Percentiles rank a stretch among this genome's conserved stretches.
These are phyloP conservation scores for Solea senegalensis DNA, from an alignment of 2,113 vertebrate species.

Conservation along the genomic window DNA sequence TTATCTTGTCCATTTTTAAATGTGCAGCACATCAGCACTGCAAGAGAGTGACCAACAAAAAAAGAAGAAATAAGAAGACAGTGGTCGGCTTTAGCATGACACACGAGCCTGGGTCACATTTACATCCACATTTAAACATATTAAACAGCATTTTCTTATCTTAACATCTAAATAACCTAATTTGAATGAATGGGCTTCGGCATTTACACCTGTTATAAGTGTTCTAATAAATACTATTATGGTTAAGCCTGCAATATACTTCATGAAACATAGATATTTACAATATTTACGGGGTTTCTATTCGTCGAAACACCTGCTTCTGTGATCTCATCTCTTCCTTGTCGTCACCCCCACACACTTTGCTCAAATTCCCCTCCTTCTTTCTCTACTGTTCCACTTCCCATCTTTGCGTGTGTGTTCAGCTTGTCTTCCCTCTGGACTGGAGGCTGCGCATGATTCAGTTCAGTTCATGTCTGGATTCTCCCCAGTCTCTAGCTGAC, in stretches of 20 bases:
- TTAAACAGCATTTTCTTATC: too few relatives aligned
- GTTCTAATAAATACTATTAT: background rate
- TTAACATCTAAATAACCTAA: background rate
- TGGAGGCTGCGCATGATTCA: conserved; percentile 35
- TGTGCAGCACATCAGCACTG: conserved; percentile 5
- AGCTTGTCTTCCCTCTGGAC: conserved; percentile 27
- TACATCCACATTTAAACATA: too few relatives aligned
- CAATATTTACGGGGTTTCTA: too few relatives aligned
- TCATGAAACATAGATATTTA: too few relatives aligned
- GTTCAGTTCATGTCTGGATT: conserved; percentile 40
- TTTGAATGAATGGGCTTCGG: background rate
- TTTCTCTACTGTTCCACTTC: conserved; percentile 30
- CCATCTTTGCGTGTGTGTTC: background rate
- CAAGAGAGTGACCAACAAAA: background rate
- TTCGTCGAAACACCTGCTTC: background rate
- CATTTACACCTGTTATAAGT: background rate
- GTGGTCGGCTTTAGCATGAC: background rate
- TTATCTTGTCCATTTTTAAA: conserved; percentile 27
- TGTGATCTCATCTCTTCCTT: conserved; percentile 9
- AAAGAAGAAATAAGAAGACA: background rate
- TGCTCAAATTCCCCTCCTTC: background rate
- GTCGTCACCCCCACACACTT: conserved; percentile 1
- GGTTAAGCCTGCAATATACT: background rate
- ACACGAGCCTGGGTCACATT: too few relatives aligned
- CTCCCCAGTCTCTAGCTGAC: conserved; percentile 21